Conservation (phyloP, 2,113 vertebrate species). For the Salvelinus alpinus region DNA sequence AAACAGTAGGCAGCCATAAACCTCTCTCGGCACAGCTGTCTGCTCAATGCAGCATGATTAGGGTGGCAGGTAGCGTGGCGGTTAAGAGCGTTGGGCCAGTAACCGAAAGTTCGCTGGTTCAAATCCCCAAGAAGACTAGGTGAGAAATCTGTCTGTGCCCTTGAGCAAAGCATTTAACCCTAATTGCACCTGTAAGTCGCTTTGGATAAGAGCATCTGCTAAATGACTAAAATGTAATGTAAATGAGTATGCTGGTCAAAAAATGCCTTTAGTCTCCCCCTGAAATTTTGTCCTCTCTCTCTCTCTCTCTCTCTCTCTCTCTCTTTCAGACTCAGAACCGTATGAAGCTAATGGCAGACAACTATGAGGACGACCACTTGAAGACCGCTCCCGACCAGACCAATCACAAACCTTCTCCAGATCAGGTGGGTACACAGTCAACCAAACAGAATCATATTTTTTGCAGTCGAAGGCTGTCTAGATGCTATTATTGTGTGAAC, state of each 20-base stretch:
- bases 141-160: no score
- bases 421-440: slow-evolving; percentile 82
- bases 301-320: slow-evolving; percentile 23
- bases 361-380: slow-evolving; percentile 96
- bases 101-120: no score
- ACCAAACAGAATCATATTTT: slow-evolving; percentile 12
- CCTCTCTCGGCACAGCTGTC: no score
- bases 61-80: no score
- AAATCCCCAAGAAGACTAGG: no score
- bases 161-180: no score
- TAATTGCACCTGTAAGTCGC: no score
- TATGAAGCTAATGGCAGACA: slow-evolving; percentile 99
- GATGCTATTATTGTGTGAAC: not conserved
- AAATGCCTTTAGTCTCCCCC: slow-evolving; percentile 6
- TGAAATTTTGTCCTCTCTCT: not conserved
- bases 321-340: slow-evolving; percentile 91
- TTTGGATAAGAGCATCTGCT: not conserved
- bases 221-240: no score
- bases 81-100: no score
- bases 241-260: not conserved
- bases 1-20: no score
- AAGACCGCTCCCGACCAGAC: slow-evolving; percentile 89
- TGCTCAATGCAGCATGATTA: not conserved
- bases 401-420: slow-evolving; percentile 97
- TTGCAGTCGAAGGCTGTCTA: not conserved